Percentiles rank a stretch among this genome's conserved stretches.
These are phyloP conservation scores for Sinohyriopsis cumingii DNA, from an alignment of 2,888 invertebrate species.

Conservation along the genomic window DNA sequence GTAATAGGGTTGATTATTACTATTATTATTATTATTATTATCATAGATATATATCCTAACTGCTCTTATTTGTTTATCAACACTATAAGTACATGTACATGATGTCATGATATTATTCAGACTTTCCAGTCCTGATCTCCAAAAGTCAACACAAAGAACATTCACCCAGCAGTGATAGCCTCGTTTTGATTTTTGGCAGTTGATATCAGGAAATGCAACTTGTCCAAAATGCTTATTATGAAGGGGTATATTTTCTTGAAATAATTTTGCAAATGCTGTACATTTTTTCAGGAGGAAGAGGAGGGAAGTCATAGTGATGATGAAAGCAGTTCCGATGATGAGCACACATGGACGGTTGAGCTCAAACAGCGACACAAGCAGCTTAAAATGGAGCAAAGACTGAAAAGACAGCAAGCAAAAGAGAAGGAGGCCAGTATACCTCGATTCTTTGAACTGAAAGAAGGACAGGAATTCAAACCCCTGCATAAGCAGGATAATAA, in stretches of 20 bases:
- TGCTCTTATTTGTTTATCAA: no score
- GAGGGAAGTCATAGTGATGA: slow-evolving; percentile 50
- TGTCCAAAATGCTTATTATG: no score
- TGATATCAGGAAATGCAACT: no score
- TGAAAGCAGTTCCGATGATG: slow-evolving; percentile 81
- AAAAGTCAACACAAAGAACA: no score
- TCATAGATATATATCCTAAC: no score
- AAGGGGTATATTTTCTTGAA: neutral
- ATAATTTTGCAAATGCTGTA: neutral
- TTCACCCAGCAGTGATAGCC: no score
- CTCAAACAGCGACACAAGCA: slow-evolving; percentile 83
- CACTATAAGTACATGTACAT: no score
- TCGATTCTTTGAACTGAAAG: slow-evolving; percentile 78
- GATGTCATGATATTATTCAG: no score
- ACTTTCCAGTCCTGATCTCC: no score
- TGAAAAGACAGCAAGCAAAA: slow-evolving; percentile 64
- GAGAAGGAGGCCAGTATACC: slow-evolving; percentile 69
- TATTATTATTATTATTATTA: no score
- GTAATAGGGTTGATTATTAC: no score
- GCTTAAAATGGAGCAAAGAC: slow-evolving; percentile 73
- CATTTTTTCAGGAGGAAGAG: slow-evolving; percentile 28
- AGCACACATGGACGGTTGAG: slow-evolving; percentile 81
- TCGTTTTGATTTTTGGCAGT: no score
- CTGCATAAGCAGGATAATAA: slow-evolving; percentile 35
- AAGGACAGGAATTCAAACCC: slow-evolving; percentile 76